Base-by-base conservation (phyloP, 2,113 vertebrate species). In the Triplophysa siluroides region DNA sequence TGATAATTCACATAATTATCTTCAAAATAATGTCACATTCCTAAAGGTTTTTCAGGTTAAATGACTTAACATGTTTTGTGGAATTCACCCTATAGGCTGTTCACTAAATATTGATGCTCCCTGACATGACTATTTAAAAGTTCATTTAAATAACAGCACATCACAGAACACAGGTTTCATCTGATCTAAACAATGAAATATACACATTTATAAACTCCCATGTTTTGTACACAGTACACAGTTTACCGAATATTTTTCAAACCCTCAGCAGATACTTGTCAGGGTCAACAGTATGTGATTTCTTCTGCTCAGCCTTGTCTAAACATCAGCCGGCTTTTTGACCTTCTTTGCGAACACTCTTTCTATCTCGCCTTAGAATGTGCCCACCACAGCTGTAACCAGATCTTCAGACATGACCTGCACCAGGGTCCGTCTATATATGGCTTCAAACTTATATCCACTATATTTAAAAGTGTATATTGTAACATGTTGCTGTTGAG, bases 401-500 rank as follows among this genome's bases (percentile, higher is more conserved):
- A 29, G 74, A 76, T 43, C 24, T 64, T n/a, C 19, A 12, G n/a
- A 73, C 29, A 1, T 60, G 70, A 4, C 50, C 8, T 14, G 19
- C 50, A 10, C 16, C 47, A 56, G 8, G n/a, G 41, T 4, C 38
- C 8, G 16, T 26, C 74, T 76, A 64, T 76, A 12, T 76, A 52
- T 52, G 43, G 72, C 56, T 75, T 75, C 58, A 26, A 62, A 47
- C 5, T 0, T 62, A 76, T 64, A 64, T 64, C 41, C 60, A 33
- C 74, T 76, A 76, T 76, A 64, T 76, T 63, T 76, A 76, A 76
- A 63, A 33, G 60, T 50, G 72, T 73, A 54, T 71, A 61, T 63
- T 76, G 58, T 76, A 1, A 76, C 74, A 33, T 50, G 4, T 24
- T 76, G 41, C 41, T 16, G 74, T 33, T 64, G 43, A 63, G 41